Evolutionary conservation across 2,797 vertebrate species (phyloP).

Genomic region (Loriculus beryllinus): DNA sequence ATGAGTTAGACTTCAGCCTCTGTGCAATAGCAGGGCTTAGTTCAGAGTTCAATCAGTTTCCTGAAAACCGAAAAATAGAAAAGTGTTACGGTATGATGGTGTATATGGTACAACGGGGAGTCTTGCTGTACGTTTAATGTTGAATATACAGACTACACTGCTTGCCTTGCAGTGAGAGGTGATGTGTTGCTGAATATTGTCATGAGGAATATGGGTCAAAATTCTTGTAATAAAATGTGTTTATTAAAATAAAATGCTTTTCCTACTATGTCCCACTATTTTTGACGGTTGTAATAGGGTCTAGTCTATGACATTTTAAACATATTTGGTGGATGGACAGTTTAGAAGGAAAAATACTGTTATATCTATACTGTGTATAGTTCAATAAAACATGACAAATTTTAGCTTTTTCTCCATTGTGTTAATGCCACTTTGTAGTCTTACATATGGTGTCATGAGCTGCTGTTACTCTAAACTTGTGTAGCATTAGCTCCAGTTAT

Average conservation of each 20-base stretch:
- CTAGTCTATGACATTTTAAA: background rate
- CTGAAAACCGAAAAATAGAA: background rate
- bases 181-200: background rate
- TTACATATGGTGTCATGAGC: background rate
- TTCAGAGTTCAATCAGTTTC: background rate
- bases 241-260: background rate
- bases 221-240: background rate
- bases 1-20: background rate
- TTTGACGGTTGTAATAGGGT: background rate
- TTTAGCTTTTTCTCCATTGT: background rate
- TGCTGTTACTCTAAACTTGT: background rate
- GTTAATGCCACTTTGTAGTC: background rate
- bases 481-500: background rate
- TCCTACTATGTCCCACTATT: background rate
- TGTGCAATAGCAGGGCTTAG: background rate
- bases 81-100: rapidly evolving
- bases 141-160: rapidly evolving
- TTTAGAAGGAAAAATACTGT: background rate
- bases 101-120: rapidly evolving
- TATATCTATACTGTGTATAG: background rate
- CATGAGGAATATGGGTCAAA: background rate
- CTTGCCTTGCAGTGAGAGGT: background rate
- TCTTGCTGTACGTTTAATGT: background rate
- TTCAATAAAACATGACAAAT: background rate
- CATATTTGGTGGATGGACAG: background rate